These are phyloP conservation scores for Toxotes chatareus DNA, from an alignment of 2,113 vertebrate species.

Conservation along the genomic window DNA sequence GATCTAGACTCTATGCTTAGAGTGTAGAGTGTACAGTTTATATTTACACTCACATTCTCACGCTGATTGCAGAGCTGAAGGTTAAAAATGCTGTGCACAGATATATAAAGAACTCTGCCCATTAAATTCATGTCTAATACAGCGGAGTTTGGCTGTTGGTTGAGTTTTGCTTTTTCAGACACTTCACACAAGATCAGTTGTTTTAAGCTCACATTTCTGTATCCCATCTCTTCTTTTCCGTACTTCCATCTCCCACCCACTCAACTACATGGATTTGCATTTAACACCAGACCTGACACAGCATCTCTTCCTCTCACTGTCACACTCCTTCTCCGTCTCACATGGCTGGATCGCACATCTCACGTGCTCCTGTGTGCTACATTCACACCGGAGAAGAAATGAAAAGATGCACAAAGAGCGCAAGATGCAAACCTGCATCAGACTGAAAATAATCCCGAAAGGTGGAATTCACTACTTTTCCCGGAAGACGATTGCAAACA, in stretches of 20 bases:
- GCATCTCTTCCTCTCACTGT: conserved; percentile 48
- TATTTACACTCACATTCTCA: neutral
- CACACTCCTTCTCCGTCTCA: conserved; percentile 46
- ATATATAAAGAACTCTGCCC: too few relatives aligned
- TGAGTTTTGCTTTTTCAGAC: too few relatives aligned
- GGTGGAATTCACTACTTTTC: neutral
- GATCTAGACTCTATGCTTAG: too few relatives aligned
- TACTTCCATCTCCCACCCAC: neutral
- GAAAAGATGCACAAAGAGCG: neutral
- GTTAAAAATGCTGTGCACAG: too few relatives aligned
- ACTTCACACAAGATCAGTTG: neutral
- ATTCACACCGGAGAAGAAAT: neutral
- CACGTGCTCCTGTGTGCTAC: conserved; percentile 43
- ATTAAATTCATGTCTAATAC: too few relatives aligned
- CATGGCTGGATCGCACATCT: conserved; percentile 56
- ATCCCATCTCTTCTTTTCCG: neutral
- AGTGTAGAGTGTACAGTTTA: too few relatives aligned
- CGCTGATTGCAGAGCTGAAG: too few relatives aligned
- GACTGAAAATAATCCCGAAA: conserved; percentile 4
- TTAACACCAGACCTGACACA: conserved; percentile 42
- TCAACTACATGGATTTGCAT: conserved; percentile 14
- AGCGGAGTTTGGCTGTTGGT: too few relatives aligned
- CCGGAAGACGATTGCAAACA: neutral
- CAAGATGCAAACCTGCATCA: neutral
- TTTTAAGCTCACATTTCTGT: neutral